Evolutionary conservation across 2,888 invertebrate genomes (phyloP).

Genomic region (Sminthurides aquaticus): DNA sequence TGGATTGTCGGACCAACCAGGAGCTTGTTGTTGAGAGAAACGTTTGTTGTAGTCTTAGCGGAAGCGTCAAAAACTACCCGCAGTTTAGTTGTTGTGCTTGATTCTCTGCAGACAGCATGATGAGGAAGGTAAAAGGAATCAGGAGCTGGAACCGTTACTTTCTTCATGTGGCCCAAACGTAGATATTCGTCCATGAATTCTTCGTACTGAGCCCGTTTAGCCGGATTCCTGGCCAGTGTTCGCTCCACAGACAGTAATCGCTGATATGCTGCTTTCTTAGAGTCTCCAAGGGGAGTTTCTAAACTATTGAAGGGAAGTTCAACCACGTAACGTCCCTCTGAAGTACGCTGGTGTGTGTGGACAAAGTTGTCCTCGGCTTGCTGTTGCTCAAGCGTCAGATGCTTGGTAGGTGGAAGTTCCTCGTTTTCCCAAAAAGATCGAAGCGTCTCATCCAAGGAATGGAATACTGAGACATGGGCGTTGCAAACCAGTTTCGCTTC

Average conservation of each 20-base stretch:
- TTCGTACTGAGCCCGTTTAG: constrained; percentile 19
- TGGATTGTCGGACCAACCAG: constrained; percentile 43
- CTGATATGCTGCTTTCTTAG: neutral
- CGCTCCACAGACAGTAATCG: neutral
- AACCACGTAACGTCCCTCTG: constrained; percentile 18
- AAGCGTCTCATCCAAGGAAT: neutral
- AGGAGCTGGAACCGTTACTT: constrained; percentile 18
- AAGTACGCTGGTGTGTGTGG: neutral
- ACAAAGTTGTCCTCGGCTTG: constrained; percentile 16
- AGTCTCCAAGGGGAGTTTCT: neutral
- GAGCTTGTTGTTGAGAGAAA: constrained; percentile 43
- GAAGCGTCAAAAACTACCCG: constrained; percentile 45
- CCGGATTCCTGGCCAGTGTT: neutral
- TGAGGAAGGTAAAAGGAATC: constrained; percentile 43
- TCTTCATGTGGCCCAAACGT: constrained; percentile 37
- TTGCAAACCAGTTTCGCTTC: neutral
- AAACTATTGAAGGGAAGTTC: constrained; percentile 16
- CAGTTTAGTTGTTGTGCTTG: constrained; percentile 43
- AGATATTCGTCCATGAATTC: constrained; percentile 35
- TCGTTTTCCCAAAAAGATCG: constrained; percentile 10
- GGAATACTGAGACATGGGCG: neutral
- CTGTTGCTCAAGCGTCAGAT: neutral
- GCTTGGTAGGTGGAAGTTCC: neutral
- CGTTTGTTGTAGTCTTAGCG: constrained; percentile 32
- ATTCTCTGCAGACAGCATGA: constrained; percentile 41